Evolutionary conservation across 2,113 vertebrate species (phyloP).

Genomic region (Anarrhichthys ocellatus): DNA sequence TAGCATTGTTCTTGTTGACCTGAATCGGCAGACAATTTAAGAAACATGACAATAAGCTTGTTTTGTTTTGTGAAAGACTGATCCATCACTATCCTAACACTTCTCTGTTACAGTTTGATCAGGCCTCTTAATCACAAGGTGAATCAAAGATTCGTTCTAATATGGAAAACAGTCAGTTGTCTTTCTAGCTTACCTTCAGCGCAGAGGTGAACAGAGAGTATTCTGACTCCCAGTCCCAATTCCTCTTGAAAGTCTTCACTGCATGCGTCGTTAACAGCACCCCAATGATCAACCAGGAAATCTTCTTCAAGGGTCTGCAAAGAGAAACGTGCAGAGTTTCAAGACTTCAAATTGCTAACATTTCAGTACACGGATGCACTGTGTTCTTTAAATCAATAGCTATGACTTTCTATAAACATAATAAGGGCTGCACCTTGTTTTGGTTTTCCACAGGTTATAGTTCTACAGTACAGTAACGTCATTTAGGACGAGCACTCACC

Average conservation of each 20-base stretch:
- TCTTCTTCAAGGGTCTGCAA: constrained; percentile 88
- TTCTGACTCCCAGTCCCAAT: constrained; percentile 99
- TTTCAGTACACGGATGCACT: neutral
- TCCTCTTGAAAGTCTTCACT: constrained; percentile 95
- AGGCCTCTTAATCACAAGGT: neutral
- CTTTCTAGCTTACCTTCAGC: constrained; percentile 87
- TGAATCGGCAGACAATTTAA: constrained; percentile 58
- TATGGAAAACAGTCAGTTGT: neutral
- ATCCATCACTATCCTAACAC: neutral
- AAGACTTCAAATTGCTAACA: neutral
- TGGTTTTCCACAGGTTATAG: neutral
- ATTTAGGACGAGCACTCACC: constrained; percentile 78
- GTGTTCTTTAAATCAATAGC: too few species aligned
- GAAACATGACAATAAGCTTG: neutral
- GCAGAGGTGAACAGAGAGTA: constrained; percentile 98
- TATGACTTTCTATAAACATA: too few species aligned
- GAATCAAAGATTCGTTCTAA: neutral
- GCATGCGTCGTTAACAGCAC: constrained; percentile 90
- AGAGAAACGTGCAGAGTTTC: neutral
- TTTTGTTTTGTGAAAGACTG: neutral
- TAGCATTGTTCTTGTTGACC: constrained; percentile 99
- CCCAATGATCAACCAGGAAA: constrained; percentile 92
- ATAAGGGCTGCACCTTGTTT: too few species aligned
- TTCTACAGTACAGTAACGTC: neutral
- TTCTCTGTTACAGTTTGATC: neutral